Evolutionary conservation across 2,113 vertebrate genomes (phyloP), one percentile per base, ranked within the genome.

Genomic region (Rhegmatorhina hoffmannsi): DNA sequence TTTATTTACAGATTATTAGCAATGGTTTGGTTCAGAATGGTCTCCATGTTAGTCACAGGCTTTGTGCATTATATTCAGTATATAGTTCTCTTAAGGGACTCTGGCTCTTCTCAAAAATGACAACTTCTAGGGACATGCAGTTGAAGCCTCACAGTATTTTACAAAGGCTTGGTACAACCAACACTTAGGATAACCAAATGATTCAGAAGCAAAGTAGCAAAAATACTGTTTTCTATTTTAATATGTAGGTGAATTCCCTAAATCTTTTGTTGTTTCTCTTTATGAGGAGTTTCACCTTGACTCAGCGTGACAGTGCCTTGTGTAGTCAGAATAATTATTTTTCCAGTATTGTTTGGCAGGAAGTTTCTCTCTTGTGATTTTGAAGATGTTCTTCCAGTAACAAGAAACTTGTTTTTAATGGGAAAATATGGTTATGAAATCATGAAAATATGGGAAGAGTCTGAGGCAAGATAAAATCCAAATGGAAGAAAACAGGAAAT

Each of bases 1-100:
- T 91, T 95, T 94, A 96, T 97, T 97, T 95, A 95, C 93, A 58
- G 84, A 87, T 90, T 97, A 92, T 95, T 95, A 95, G 90, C 56
- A 69, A 66, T 66, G 74, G 53, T n/a, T 90, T 87, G 56, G 60
- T 75, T 28, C 49, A 9, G 53, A 66, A 46, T 70, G 36, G 52
- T 90, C 76, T 84, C 47, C 50, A n/a, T 58, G 46, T 78, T 92
- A 88, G 58, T 89, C 80, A 90, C 60, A 59, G 46, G 15, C 46
- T 85, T 90, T 76, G 40, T 2, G 0, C 90, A n/a, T 67, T 78
- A 18, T 36, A 49, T 77, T 90, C 36, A 34, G 36, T 53, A 19
- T 46, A 12, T 55, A 64, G 67, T 84, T 88, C n/a, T 67, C 66
- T 64, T 86, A 50, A 49, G 75, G 72, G 69, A 44, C 60, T 78